These are phyloP conservation scores for Sinelater perroti DNA, from an alignment of 2,888 invertebrate genomes.

Conservation along the genomic window DNA sequence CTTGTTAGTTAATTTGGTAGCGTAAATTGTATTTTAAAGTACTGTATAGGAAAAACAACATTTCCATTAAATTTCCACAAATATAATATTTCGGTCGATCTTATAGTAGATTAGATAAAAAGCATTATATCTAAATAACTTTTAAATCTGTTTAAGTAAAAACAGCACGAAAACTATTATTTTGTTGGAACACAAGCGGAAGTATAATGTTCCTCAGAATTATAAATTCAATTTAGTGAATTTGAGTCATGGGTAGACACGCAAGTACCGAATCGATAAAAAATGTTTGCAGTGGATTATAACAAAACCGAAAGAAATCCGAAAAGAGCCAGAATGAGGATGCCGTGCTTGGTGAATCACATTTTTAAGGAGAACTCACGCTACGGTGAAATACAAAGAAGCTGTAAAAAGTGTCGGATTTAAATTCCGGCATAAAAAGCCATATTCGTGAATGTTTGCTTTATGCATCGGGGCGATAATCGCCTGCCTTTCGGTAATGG, in stretches of 20 bases:
- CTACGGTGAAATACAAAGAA: conserved; percentile 8
- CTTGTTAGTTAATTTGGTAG: too few relatives aligned
- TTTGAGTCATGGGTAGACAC: not conserved
- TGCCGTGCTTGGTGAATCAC: conserved; percentile 2
- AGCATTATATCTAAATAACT: too few relatives aligned
- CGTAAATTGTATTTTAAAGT: too few relatives aligned
- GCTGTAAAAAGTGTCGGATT: conserved; percentile 19
- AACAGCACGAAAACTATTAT: too few relatives aligned
- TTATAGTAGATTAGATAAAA: too few relatives aligned
- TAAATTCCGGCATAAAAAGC: conserved; percentile 16
- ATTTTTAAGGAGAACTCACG: not conserved
- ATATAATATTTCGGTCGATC: too few relatives aligned
- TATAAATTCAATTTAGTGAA: conserved; percentile 9
- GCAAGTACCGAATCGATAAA: conserved; percentile 8
- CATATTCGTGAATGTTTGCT: conserved; percentile 21
- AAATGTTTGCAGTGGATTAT: conserved; percentile 4
- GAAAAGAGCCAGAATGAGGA: conserved; percentile 5
- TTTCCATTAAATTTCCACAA: too few relatives aligned
- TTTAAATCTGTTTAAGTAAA: too few relatives aligned
- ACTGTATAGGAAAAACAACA: too few relatives aligned
- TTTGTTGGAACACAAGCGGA: too few relatives aligned
- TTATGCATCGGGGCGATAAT: conserved; percentile 25
- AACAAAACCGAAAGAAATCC: conserved; percentile 4
- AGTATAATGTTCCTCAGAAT: too few relatives aligned
- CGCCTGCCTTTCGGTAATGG: conserved; percentile 21